phyloP scores from a whole-genome alignment of 2,113 vertebrate genomes.

The Dunckerocampus dactyliophorus region DNA sequence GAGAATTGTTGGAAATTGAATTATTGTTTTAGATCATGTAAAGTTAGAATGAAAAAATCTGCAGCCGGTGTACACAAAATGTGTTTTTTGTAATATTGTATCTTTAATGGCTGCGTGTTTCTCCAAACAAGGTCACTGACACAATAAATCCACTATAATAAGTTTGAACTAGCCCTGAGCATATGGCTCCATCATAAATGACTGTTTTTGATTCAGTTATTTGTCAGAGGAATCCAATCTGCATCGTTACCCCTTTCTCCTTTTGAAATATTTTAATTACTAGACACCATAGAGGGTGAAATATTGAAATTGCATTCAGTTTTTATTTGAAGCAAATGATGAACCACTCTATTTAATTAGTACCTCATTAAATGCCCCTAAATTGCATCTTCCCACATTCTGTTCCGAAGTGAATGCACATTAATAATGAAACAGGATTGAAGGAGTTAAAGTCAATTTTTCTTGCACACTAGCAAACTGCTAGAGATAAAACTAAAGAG shows the following conservation, averaged over 20 bases:
- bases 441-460: no score
- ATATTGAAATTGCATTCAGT: not conserved
- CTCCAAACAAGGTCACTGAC: not conserved
- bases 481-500: no score
- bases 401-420: not conserved
- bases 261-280: not conserved
- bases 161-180: not conserved
- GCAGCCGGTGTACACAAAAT: not conserved
- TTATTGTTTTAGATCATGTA: not conserved
- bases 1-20: not conserved
- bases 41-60: not conserved
- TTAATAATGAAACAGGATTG: not conserved
- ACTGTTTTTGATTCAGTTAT: not conserved
- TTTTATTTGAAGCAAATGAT: constrained; percentile 2
- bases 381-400: not conserved
- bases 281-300: constrained; percentile 1
- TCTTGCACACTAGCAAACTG: no score
- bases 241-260: not conserved
- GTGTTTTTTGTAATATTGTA: not conserved
- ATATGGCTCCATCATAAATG: not conserved
- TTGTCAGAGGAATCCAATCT: not conserved
- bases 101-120: not conserved
- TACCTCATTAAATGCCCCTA: not conserved
- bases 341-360: not conserved
- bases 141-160: not conserved